Percentiles rank a stretch among this genome's conserved stretches.
Evolutionary conservation across 2,797 vertebrate species (phyloP).

Genomic region (Huso huso): DNA sequence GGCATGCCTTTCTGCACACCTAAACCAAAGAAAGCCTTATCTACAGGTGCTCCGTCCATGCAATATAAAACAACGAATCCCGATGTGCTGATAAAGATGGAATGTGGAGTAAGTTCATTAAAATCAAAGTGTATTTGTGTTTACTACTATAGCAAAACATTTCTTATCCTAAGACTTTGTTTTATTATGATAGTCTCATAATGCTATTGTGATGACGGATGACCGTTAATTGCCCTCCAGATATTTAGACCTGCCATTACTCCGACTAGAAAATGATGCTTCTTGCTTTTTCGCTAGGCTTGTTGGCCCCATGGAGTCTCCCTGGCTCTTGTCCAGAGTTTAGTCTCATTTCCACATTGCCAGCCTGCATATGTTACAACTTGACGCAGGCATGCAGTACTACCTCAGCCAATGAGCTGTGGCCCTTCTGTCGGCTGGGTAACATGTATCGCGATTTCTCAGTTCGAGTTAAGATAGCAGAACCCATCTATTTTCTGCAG

Average conservation of each 20-base stretch:
- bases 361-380: neutral
- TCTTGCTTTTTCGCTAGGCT: slow-evolving; percentile 4
- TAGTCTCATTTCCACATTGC: neutral
- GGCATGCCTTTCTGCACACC: slow-evolving; percentile 31
- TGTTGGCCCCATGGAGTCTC: slow-evolving; percentile 10
- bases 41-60: slow-evolving; percentile 48
- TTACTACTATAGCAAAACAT: too few relatives aligned
- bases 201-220: neutral
- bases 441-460: neutral
- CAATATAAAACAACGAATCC: too few relatives aligned
- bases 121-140: too few relatives aligned
- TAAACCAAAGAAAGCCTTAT: slow-evolving; percentile 39
- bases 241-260: slow-evolving; percentile 14
- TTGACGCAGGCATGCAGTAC: neutral
- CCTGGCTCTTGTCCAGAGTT: slow-evolving; percentile 14
- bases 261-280: slow-evolving; percentile 10
- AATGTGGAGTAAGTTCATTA: too few relatives aligned
- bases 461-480: neutral
- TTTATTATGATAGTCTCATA: too few relatives aligned
- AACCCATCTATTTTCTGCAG: too few relatives aligned
- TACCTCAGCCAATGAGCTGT: neutral
- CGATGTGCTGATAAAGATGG: too few relatives aligned
- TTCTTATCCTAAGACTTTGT: too few relatives aligned
- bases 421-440: neutral
- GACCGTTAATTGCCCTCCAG: slow-evolving; percentile 12